Percentiles rank a stretch among this genome's conserved stretches.
Conservation (phyloP, 2,113 vertebrate species). For the Silurus asotus region DNA sequence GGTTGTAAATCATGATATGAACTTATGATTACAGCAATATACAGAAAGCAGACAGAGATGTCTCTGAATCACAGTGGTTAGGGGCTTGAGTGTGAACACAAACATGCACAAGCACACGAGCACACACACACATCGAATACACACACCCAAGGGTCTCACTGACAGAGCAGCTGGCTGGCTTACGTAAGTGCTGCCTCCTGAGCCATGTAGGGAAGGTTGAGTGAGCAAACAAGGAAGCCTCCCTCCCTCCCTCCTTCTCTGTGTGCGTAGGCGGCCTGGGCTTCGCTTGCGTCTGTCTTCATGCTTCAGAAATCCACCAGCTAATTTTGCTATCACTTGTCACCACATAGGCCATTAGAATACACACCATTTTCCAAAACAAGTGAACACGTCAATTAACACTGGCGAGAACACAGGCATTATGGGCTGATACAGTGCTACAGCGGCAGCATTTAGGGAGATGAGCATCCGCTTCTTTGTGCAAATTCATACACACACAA, state of each 20-base stretch:
- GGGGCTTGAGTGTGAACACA: slow-evolving; percentile 14
- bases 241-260: not conserved
- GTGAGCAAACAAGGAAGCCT: slow-evolving; percentile 26
- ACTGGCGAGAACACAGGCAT: slow-evolving; percentile 25
- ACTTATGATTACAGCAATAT: slow-evolving; percentile 12
- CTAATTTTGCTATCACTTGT: slow-evolving; percentile 33
- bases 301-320: slow-evolving; percentile 33
- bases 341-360: slow-evolving; percentile 34
- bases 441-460: not conserved
- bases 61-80: slow-evolving; percentile 9
- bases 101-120: slow-evolving; percentile 15
- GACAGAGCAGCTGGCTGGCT: slow-evolving; percentile 47
- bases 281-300: slow-evolving; percentile 26
- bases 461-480: not conserved
- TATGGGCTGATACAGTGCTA: not conserved
- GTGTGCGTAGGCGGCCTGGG: slow-evolving; percentile 31
- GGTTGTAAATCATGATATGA: not conserved
- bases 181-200: slow-evolving; percentile 43
- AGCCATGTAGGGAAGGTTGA: slow-evolving; percentile 43
- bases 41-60: slow-evolving; percentile 1
- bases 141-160: slow-evolving; percentile 7
- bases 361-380: slow-evolving; percentile 16
- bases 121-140: slow-evolving; percentile 12
- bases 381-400: slow-evolving; percentile 26
- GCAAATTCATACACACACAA: not conserved